Percentiles rank a stretch among this genome's conserved stretches.
Conservation (phyloP, 1,140 invertebrate species). For the Atopsyche davidsoni region DNA sequence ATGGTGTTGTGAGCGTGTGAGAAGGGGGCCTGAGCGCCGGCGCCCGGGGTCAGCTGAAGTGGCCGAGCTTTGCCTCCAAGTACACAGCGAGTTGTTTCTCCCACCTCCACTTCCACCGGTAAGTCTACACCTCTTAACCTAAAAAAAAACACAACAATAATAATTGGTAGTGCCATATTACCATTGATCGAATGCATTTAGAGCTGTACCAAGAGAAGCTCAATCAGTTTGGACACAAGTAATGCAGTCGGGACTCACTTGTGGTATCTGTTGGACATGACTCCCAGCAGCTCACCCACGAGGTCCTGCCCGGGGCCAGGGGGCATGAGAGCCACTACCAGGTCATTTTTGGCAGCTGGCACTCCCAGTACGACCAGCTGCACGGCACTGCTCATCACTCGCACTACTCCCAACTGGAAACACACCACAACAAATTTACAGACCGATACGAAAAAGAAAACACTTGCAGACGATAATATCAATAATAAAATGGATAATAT, state of each 20-base stretch:
- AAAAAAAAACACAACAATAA: conserved; percentile 8
- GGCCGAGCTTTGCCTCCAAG: conserved; percentile 41
- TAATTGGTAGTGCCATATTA: background rate
- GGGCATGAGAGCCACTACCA: conserved; percentile 66
- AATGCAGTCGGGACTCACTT: conserved; percentile 55
- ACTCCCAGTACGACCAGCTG: conserved; percentile 88
- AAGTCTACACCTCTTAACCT: conserved; percentile 39
- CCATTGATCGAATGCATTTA: background rate
- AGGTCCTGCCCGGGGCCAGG: conserved; percentile 54
- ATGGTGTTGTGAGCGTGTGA: conserved; percentile 47
- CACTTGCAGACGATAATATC: background rate
- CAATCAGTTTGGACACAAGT: background rate
- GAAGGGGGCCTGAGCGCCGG: conserved; percentile 34
- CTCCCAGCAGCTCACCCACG: conserved; percentile 84
- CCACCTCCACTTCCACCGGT: conserved; percentile 42
- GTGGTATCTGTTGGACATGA: conserved; percentile 65
- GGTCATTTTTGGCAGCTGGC: conserved; percentile 82
- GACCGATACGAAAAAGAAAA: background rate
- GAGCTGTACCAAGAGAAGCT: background rate
- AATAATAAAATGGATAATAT: no score
- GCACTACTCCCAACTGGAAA: conserved; percentile 41
- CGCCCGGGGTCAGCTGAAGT: conserved; percentile 32
- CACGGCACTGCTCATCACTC: conserved; percentile 53
- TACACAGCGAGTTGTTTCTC: conserved; percentile 42
- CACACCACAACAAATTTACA: conserved; percentile 1